Conservation (phyloP, 92 coral and sea anemone species). For the Diadumene lineata region DNA sequence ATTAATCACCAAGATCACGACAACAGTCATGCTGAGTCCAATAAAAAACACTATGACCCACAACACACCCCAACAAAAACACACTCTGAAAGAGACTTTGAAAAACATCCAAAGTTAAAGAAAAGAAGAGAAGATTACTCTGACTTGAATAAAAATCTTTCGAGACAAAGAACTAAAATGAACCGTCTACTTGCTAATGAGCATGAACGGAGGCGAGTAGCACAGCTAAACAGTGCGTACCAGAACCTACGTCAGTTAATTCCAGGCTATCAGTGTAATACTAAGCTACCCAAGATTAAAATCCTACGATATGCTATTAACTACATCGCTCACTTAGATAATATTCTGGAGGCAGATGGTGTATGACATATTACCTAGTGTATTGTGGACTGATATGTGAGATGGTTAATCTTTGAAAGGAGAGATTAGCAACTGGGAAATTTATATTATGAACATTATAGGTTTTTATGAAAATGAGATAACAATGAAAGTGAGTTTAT, state of each 20-base stretch:
- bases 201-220: slow-evolving; percentile 82
- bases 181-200: slow-evolving; percentile 86
- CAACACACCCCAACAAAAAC: slow-evolving; percentile 59
- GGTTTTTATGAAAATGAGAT: neutral
- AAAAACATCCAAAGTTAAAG: slow-evolving; percentile 48
- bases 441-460: too few species aligned
- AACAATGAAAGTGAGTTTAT: too few species aligned
- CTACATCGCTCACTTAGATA: slow-evolving; percentile 76
- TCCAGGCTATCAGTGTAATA: slow-evolving; percentile 90
- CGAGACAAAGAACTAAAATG: slow-evolving; percentile 67
- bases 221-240: slow-evolving; percentile 82
- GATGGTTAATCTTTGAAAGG: neutral
- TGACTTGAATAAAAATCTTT: slow-evolving; percentile 28
- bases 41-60: slow-evolving; percentile 58
- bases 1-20: neutral
- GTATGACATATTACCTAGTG: neutral
- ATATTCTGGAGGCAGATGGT: slow-evolving; percentile 43
- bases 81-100: slow-evolving; percentile 46
- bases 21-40: neutral
- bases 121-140: slow-evolving; percentile 42
- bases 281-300: slow-evolving; percentile 84
- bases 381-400: neutral
- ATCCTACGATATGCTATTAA: slow-evolving; percentile 82
- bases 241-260: slow-evolving; percentile 76
- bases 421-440: too few species aligned